These are phyloP conservation scores for Xylocampa areola DNA, from an alignment of 2,888 invertebrate genomes.

Conservation along the genomic window DNA sequence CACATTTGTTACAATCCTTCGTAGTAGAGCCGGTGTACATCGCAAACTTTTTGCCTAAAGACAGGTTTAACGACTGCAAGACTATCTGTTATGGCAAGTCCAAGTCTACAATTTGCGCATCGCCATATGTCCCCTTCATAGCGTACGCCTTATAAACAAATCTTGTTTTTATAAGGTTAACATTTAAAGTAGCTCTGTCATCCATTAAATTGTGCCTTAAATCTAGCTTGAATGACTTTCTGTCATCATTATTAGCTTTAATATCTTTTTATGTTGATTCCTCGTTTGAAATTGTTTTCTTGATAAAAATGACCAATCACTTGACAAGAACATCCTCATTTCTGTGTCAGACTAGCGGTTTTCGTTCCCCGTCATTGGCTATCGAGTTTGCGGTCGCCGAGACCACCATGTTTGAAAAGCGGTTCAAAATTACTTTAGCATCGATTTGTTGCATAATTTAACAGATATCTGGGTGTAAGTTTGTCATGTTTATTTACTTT, in stretches of 20 bases:
- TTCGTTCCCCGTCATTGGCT: slow-evolving; percentile 68
- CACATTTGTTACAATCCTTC: slow-evolving; percentile 37
- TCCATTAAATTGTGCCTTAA: slow-evolving; percentile 4
- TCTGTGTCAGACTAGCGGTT: slow-evolving; percentile 65
- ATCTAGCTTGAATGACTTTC: slow-evolving; percentile 12
- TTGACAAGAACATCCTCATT: slow-evolving; percentile 44
- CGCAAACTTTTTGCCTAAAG: slow-evolving; percentile 43
- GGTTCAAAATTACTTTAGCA: slow-evolving; percentile 59
- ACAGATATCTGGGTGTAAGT: slow-evolving; percentile 36
- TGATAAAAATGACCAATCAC: slow-evolving; percentile 33
- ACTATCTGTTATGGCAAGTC: slow-evolving; percentile 44
- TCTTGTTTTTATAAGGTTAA: slow-evolving; percentile 45
- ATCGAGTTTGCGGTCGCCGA: slow-evolving; percentile 72
- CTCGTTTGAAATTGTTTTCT: slow-evolving; percentile 25
- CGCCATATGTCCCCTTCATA: slow-evolving; percentile 30
- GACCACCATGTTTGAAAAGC: slow-evolving; percentile 64
- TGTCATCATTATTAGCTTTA: slow-evolving; percentile 3
- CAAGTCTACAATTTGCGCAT: slow-evolving; percentile 41
- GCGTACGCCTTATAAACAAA: slow-evolving; percentile 49
- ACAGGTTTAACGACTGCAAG: slow-evolving; percentile 50
- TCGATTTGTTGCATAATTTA: slow-evolving; percentile 64
- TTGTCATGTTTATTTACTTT: slow-evolving; percentile 15
- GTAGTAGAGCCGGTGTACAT: slow-evolving; percentile 23
- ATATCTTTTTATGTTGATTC: slow-evolving; percentile 11
- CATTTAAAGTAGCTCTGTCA: slow-evolving; percentile 28